These are phyloP conservation scores for Panthera uncia DNA, from an alignment of 2,113 vertebrate species.

Conservation along the genomic window DNA sequence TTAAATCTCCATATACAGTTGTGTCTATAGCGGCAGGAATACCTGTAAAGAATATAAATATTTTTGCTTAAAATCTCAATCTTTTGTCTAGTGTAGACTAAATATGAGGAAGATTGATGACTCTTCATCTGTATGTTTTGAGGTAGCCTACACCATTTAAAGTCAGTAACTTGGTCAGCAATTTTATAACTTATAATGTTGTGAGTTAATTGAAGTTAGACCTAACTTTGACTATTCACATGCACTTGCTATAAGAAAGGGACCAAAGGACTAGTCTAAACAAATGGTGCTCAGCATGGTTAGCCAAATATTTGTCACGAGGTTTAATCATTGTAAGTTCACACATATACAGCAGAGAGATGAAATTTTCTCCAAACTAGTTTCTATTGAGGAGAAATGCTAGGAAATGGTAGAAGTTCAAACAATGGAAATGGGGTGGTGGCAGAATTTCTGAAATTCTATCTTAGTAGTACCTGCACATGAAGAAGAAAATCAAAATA, in stretches of 20 bases:
- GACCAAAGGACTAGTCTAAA: neutral
- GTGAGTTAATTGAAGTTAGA: slow-evolving; percentile 19
- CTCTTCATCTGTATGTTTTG: slow-evolving; percentile 7
- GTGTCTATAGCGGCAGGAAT: neutral
- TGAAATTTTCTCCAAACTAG: neutral
- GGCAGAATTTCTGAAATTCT: neutral
- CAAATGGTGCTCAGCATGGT: neutral
- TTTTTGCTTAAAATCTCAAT: neutral
- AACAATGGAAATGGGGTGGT: neutral
- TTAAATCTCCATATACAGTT: neutral
- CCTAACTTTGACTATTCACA: neutral
- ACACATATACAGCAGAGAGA: neutral
- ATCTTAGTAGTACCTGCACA: neutral
- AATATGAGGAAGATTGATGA: slow-evolving; percentile 8
- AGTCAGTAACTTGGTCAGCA: neutral
- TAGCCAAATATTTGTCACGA: neutral
- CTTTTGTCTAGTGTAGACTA: neutral
- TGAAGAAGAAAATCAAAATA: slow-evolving; percentile 11
- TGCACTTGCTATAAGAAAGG: neutral
- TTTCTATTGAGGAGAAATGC: neutral
- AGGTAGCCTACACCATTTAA: slow-evolving; percentile 5
- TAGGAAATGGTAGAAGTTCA: neutral
- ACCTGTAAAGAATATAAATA: slow-evolving; percentile 12
- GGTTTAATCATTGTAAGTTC: neutral
- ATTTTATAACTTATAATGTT: neutral